phyloP scores from a whole-genome alignment of 2,888 invertebrate genomes.

The Acheta domesticus region DNA sequence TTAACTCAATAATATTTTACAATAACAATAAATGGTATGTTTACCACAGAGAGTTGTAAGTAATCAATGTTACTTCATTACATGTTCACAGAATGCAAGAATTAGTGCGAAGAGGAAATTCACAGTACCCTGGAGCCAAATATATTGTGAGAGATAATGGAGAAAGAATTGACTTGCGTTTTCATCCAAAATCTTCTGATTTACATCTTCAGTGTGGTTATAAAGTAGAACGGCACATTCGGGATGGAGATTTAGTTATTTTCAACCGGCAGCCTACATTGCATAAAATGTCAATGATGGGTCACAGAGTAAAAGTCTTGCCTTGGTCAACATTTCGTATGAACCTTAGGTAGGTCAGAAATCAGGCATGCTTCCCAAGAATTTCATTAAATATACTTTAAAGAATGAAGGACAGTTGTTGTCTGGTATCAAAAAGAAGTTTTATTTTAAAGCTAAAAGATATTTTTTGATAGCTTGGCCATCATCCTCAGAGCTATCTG shows the following conservation, averaged over 20 bases:
- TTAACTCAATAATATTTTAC: no score
- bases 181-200: constrained; percentile 96
- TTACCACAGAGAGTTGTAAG: no score
- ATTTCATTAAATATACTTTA: neutral
- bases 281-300: constrained; percentile 99
- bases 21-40: no score
- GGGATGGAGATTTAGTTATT: constrained; percentile 96
- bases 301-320: constrained; percentile 92
- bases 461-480: no score
- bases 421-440: no score
- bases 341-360: constrained; percentile 68
- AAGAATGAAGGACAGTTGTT: no score
- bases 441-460: no score
- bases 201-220: constrained; percentile 94
- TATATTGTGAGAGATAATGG: constrained; percentile 99
- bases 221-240: constrained; percentile 94
- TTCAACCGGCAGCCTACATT: constrained; percentile 99
- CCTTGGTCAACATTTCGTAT: constrained; percentile 99
- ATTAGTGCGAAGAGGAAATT: constrained; percentile 92
- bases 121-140: constrained; percentile 98
- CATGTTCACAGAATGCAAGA: constrained; percentile 66
- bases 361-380: neutral
- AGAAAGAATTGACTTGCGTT: constrained; percentile 95
- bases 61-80: no score
- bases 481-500: no score